These are phyloP conservation scores for Embidobia sp. DNA, from an alignment of 2,888 invertebrate species.

Conservation along the genomic window DNA sequence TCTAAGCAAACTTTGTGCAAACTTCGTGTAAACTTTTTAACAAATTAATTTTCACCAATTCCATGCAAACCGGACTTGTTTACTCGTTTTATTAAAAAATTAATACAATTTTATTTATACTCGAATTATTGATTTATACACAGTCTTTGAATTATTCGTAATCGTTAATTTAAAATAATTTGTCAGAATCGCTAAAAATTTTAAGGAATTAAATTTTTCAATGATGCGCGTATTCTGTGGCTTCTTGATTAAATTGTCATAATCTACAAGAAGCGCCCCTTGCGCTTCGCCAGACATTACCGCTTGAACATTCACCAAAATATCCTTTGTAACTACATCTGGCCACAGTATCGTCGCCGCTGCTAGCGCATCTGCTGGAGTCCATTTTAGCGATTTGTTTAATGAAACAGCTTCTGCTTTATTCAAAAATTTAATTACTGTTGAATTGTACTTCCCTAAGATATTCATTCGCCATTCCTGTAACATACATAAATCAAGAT, in stretches of 20 bases:
- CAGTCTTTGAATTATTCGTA: too few relatives aligned
- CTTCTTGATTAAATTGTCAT: constrained; percentile 36
- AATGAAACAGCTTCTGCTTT: constrained; percentile 79
- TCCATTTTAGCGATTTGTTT: constrained; percentile 67
- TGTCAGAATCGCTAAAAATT: background rate
- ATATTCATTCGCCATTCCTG: constrained; percentile 83
- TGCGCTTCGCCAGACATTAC: constrained; percentile 68
- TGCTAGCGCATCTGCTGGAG: constrained; percentile 68
- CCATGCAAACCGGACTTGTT: too few relatives aligned
- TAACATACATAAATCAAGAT: too few relatives aligned
- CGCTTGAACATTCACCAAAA: constrained; percentile 66
- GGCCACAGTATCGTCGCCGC: constrained; percentile 71
- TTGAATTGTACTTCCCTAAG: constrained; percentile 80
- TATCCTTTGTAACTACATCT: constrained; percentile 21
- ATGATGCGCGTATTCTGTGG: constrained; percentile 39
- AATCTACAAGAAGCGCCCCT: constrained; percentile 72
- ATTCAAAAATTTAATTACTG: constrained; percentile 82
- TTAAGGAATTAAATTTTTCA: background rate
- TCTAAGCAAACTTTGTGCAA: too few relatives aligned
- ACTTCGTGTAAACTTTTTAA: too few relatives aligned
- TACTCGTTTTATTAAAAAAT: too few relatives aligned
- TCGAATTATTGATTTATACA: too few relatives aligned
- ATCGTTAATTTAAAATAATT: too few relatives aligned
- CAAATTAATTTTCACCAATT: too few relatives aligned
- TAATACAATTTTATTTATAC: too few relatives aligned